Evolutionary conservation across 2,888 invertebrate species (phyloP).

Genomic region (Drosophila neonasuta): DNA sequence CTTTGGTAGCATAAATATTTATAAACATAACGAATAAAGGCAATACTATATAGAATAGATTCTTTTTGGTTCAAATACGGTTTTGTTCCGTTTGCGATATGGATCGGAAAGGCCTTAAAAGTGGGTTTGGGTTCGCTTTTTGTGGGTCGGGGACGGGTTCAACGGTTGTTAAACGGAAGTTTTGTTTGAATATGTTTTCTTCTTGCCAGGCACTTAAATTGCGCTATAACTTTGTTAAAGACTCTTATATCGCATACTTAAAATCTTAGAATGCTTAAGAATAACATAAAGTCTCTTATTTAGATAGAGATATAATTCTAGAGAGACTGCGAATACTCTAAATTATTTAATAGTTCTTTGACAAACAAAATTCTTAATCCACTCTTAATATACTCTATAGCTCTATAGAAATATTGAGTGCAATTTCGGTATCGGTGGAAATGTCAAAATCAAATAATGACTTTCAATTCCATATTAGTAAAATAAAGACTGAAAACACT

Average conservation of each 20-base stretch:
- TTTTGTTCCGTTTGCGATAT: constrained; percentile 17
- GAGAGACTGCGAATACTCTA: no score
- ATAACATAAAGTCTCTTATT: constrained; percentile 14
- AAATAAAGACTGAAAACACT: not conserved
- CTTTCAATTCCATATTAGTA: no score
- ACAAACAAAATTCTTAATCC: no score
- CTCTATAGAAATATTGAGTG: no score
- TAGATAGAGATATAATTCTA: not conserved
- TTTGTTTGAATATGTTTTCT: constrained; percentile 11
- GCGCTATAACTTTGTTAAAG: constrained; percentile 28
- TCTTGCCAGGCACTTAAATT: constrained; percentile 65
- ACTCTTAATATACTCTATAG: no score
- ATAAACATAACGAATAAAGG: constrained; percentile 29
- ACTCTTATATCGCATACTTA: not conserved
- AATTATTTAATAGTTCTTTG: no score
- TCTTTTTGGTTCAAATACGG: constrained; percentile 12
- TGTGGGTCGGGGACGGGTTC: constrained; percentile 1
- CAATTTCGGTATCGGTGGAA: no score
- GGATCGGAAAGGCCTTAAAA: constrained; percentile 12
- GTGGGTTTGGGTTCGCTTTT: constrained; percentile 3
- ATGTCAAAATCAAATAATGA: not conserved
- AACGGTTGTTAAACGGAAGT: not conserved
- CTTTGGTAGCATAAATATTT: constrained; percentile 30
- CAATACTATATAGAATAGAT: not conserved
- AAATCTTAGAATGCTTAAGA: constrained; percentile 5